Conservation (phyloP, 2,888 invertebrate species). For the Hydriomena furcata region DNA sequence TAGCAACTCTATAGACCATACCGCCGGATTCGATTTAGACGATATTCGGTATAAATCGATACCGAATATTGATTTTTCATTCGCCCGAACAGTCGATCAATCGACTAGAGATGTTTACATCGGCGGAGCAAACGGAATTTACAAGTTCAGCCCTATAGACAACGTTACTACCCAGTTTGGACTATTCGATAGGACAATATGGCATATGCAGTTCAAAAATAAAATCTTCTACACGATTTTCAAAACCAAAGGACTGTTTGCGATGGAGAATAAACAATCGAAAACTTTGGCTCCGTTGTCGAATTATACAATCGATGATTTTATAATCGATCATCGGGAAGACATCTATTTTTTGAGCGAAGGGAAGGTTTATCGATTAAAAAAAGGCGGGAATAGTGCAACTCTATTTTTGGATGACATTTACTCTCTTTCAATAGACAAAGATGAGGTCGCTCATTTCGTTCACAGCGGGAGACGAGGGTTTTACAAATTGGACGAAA, state of each 20-base stretch:
- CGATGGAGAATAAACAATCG: slow-evolving; percentile 47
- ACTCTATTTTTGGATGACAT: slow-evolving; percentile 51
- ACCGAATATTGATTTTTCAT: slow-evolving; percentile 56
- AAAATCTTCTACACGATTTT: slow-evolving; percentile 59
- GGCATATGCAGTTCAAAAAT: slow-evolving; percentile 61
- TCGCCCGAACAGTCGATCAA: slow-evolving; percentile 61
- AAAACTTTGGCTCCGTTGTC: slow-evolving; percentile 45
- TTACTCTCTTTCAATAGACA: slow-evolving; percentile 58
- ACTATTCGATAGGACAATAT: slow-evolving; percentile 56
- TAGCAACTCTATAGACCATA: slow-evolving; percentile 46
- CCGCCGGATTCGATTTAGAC: slow-evolving; percentile 57
- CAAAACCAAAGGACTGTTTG: slow-evolving; percentile 51
- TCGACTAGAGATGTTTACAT: slow-evolving; percentile 54
- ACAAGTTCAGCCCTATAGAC: slow-evolving; percentile 48
- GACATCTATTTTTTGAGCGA: slow-evolving; percentile 64
- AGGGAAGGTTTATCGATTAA: slow-evolving; percentile 51
- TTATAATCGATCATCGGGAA: slow-evolving; percentile 56
- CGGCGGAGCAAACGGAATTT: slow-evolving; percentile 58
- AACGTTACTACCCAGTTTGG: slow-evolving; percentile 48
- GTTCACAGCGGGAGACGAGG: slow-evolving; percentile 55
- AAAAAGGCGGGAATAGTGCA: slow-evolving; percentile 48
- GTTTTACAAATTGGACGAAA: slow-evolving; percentile 57
- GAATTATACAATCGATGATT: slow-evolving; percentile 61
- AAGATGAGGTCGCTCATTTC: slow-evolving; percentile 54
- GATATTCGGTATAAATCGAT: slow-evolving; percentile 48